phyloP scores from a whole-genome alignment of 2,797 vertebrate species.

The Perodicticus potto region DNA sequence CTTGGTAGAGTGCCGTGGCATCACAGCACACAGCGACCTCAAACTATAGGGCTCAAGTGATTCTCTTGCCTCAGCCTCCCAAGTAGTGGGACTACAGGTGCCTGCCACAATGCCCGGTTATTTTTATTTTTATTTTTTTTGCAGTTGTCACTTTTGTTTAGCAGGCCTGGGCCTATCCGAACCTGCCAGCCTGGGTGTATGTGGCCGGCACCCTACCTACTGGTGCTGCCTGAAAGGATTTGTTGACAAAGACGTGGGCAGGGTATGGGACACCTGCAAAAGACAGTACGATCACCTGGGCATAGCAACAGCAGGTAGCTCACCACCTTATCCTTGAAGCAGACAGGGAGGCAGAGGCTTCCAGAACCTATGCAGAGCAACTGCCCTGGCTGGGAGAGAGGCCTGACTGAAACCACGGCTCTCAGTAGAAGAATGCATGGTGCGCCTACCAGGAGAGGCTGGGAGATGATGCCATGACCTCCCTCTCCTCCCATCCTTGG shows the following conservation, averaged over 20 bases:
- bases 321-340: neutral
- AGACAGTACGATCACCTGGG: neutral
- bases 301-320: neutral
- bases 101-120: no score
- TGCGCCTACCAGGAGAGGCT: neutral
- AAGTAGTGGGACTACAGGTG: no score
- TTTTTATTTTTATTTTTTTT: no score
- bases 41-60: no score
- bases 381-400: neutral
- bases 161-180: no score
- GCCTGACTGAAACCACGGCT: neutral
- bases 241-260: neutral
- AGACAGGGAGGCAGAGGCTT: neutral
- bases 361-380: neutral
- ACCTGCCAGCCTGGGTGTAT: no score
- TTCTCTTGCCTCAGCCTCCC: no score
- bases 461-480: neutral
- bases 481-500: neutral
- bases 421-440: neutral
- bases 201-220: no score
- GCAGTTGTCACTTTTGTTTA: no score
- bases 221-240: no score
- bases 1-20: no score
- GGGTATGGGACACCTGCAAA: neutral
- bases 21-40: no score